Evolutionary conservation across 2,797 vertebrate genomes (phyloP).

Genomic region (Phrynocephalus guinanensis): DNA sequence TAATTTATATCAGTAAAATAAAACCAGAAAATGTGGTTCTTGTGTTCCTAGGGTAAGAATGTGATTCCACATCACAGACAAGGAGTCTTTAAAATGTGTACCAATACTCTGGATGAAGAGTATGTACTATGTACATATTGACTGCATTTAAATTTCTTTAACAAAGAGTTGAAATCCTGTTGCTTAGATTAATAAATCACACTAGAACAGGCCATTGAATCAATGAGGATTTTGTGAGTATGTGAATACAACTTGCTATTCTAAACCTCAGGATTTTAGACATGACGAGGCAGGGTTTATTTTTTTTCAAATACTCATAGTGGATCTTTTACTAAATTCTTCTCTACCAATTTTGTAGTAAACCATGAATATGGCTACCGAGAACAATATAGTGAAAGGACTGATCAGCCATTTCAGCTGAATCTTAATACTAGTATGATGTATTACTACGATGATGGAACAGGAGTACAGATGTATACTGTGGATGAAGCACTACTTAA

Average conservation of each 20-base stretch:
- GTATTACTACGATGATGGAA: slow-evolving; percentile 93
- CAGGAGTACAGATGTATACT: slow-evolving; percentile 90
- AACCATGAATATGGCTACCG: slow-evolving; percentile 85
- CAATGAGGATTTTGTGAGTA: too few species aligned
- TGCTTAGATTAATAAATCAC: too few species aligned
- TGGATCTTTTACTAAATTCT: slow-evolving; percentile 3
- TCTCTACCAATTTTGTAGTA: slow-evolving; percentile 73
- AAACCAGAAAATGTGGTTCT: background rate
- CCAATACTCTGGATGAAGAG: background rate
- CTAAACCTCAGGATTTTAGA: background rate
- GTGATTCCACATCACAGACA: background rate
- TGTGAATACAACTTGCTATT: too few species aligned
- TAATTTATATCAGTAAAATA: background rate
- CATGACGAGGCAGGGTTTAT: too few species aligned
- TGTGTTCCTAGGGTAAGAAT: background rate
- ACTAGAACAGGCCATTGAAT: too few species aligned
- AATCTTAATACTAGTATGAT: slow-evolving; percentile 86
- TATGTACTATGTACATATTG: background rate
- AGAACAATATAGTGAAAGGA: slow-evolving; percentile 81
- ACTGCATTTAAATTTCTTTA: background rate
- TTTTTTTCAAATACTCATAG: too few species aligned
- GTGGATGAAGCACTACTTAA: slow-evolving; percentile 94
- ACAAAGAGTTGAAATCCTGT: too few species aligned
- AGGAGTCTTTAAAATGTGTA: background rate
- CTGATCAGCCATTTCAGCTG: slow-evolving; percentile 71